phyloP scores from a whole-genome alignment of 2,888 invertebrate genomes.

The Orchestes rusci region DNA sequence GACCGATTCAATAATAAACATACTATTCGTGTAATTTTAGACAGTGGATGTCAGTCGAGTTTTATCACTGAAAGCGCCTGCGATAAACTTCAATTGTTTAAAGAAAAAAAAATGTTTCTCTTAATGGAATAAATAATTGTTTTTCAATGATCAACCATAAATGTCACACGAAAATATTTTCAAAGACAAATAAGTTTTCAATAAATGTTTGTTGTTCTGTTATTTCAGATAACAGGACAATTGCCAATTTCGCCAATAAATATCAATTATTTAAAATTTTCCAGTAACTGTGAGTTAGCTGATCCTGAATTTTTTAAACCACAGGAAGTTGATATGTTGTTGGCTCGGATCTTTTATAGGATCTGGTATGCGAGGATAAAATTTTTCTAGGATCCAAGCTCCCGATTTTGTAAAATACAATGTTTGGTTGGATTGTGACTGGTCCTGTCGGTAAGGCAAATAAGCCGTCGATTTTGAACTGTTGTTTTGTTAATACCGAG shows the following conservation, averaged over 20 bases:
- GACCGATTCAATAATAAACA: conserved; percentile 9
- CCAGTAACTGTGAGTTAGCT: conserved; percentile 4
- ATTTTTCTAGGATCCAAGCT: conserved; percentile 4
- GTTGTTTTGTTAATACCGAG: no score
- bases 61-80: conserved; percentile 8
- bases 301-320: conserved; percentile 9
- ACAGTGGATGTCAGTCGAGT: conserved; percentile 9
- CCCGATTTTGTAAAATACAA: conserved; percentile 12
- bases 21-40: conserved; percentile 11
- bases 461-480: neutral
- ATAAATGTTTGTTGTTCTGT: conserved; percentile 6
- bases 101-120: conserved; percentile 3
- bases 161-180: conserved; percentile 7
- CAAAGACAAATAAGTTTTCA: conserved; percentile 4
- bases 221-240: no score
- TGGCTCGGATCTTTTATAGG: no score
- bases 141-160: conserved; percentile 6
- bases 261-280: conserved; percentile 7
- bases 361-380: conserved; percentile 9
- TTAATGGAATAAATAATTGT: conserved; percentile 10
- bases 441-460: conserved; percentile 5
- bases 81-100: conserved; percentile 3
- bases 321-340: conserved; percentile 11
- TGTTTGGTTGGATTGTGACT: conserved; percentile 12
- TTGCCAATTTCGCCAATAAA: neutral